Conservation (phyloP, 2,797 vertebrate species). For the Gallirallus australis region DNA sequence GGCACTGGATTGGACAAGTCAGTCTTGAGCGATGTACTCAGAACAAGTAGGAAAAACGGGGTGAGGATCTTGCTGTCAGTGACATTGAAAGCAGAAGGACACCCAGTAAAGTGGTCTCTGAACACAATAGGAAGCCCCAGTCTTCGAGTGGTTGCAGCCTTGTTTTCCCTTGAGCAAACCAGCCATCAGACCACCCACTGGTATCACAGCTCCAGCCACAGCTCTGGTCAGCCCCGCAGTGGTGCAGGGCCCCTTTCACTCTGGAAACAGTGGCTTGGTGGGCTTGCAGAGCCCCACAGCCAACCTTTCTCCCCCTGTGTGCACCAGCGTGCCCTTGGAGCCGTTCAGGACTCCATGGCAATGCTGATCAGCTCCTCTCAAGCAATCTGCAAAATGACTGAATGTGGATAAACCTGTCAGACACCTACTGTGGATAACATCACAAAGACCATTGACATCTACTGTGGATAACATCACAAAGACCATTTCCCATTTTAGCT, state of each 20-base stretch:
- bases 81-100: not conserved
- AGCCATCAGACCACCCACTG: fast-evolving
- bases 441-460: not conserved
- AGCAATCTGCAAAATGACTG: not conserved
- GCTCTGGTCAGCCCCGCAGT: too few species aligned
- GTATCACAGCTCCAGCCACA: too few species aligned
- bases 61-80: not conserved
- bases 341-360: not conserved
- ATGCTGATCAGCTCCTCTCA: not conserved
- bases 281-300: not conserved
- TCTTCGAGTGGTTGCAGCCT: not conserved
- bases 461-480: not conserved
- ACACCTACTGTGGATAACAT: not conserved
- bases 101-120: not conserved
- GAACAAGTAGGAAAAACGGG: not conserved
- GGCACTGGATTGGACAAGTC: not conserved
- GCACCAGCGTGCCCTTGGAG: not conserved
- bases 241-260: not conserved
- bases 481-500: not conserved
- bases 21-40: not conserved
- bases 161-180: too few species aligned
- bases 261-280: not conserved
- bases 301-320: fast-evolving
- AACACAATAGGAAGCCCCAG: fast-evolving
- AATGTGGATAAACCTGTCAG: not conserved